Percentiles rank a stretch among this genome's conserved stretches.
These are phyloP conservation scores for Acrocephalus arundinaceus DNA, from an alignment of 2,113 vertebrate species.

Conservation along the genomic window DNA sequence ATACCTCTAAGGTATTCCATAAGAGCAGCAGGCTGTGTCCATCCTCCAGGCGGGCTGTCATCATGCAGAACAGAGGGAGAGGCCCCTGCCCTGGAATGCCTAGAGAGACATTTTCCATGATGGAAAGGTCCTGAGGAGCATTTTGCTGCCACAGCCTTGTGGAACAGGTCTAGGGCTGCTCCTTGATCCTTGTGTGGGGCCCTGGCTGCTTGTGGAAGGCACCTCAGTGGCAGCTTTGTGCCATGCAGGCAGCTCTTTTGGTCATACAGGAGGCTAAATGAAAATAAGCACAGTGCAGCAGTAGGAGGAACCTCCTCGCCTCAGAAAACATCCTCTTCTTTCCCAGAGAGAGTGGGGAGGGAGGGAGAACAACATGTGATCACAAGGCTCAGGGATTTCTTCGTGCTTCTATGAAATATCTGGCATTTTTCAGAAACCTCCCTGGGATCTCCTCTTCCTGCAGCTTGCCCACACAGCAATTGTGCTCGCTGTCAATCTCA, in stretches of 20 bases:
- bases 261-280: neutral
- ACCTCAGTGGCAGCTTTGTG: neutral
- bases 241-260: neutral
- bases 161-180: neutral
- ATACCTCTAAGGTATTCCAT: neutral
- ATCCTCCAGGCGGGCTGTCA: neutral
- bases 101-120: fast-evolving
- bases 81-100: fast-evolving
- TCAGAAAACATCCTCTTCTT: neutral
- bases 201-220: neutral
- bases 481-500: neutral
- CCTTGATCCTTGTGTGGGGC: neutral
- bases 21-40: neutral
- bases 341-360: neutral
- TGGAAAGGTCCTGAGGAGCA: neutral
- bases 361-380: neutral
- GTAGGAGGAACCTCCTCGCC: neutral
- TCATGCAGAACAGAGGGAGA: neutral
- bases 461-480: neutral
- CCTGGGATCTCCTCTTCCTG: neutral
- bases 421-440: neutral
- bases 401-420: neutral
- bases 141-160: neutral
- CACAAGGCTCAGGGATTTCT: neutral
- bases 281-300: neutral